Percentiles rank a stretch among this genome's conserved stretches.
Conservation (phyloP, 2,888 invertebrate genomes). For the Cryptops parisi region DNA sequence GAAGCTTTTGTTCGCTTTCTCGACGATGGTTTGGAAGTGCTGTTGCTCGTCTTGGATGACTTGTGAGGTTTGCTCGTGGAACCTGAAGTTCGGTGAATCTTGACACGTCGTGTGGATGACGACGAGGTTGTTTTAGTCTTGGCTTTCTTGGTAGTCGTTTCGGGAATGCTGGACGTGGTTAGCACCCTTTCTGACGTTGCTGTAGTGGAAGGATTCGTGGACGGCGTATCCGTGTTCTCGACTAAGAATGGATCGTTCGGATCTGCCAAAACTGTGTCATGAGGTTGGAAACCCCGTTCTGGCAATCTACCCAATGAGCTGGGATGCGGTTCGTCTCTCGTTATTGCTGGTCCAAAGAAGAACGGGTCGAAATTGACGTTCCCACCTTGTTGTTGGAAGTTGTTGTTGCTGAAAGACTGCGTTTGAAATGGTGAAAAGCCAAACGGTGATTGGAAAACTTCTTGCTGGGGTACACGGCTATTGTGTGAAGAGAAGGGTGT, state of each 20-base stretch:
- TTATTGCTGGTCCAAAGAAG: constrained; percentile 8
- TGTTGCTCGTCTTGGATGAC: not conserved
- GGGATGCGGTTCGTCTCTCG: constrained; percentile 2
- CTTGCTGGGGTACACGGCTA: not conserved
- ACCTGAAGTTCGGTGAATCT: not conserved
- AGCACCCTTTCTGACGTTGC: not conserved
- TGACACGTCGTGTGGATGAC: not conserved
- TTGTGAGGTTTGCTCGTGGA: not conserved
- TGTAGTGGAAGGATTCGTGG: not conserved
- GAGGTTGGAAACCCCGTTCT: not conserved
- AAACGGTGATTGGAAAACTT: not conserved
- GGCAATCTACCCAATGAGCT: not conserved
- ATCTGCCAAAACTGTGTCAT: not conserved
- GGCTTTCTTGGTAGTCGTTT: not conserved
- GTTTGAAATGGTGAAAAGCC: too few species aligned
- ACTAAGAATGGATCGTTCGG: not conserved
- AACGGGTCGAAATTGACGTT: constrained; percentile 6
- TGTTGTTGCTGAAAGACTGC: too few species aligned
- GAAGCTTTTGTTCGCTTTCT: not conserved
- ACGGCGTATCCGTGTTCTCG: not conserved
- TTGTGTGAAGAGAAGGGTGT: not conserved
- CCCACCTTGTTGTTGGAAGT: not conserved
- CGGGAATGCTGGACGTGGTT: not conserved
- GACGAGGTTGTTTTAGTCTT: too few species aligned
- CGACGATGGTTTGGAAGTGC: not conserved